These are phyloP conservation scores for Machimus atricapillus DNA, from an alignment of 2,888 invertebrate species.

Conservation along the genomic window DNA sequence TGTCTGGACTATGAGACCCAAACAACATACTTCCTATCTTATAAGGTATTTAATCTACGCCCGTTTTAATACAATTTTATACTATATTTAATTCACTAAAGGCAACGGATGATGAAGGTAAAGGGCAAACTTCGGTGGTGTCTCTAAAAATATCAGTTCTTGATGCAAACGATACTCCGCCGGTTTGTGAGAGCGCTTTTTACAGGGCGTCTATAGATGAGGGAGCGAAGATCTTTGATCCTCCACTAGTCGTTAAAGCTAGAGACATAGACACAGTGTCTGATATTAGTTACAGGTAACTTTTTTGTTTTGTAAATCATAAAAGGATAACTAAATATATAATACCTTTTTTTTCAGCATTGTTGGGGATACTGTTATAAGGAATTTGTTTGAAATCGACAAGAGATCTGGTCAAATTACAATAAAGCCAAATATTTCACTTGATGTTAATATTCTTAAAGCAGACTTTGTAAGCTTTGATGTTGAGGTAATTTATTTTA, in stretches of 20 bases:
- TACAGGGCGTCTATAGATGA: conserved; percentile 87
- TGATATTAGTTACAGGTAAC: conserved; percentile 71
- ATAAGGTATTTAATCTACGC: conserved; percentile 69
- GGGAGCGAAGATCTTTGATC: conserved; percentile 83
- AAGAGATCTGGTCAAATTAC: conserved; percentile 59
- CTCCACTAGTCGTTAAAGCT: conserved; percentile 76
- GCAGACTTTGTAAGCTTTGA: conserved; percentile 59
- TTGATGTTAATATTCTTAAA: conserved; percentile 60
- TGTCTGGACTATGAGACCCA: conserved; percentile 88
- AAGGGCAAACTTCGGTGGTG: conserved; percentile 79
- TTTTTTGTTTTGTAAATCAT: neutral
- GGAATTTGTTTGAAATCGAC: conserved; percentile 59
- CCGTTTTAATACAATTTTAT: conserved; percentile 43
- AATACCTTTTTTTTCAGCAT: conserved; percentile 52
- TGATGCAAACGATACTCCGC: conserved; percentile 90
- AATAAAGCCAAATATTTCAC: conserved; percentile 57
- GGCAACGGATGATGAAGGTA: conserved; percentile 86
- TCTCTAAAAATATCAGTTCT: conserved; percentile 79
- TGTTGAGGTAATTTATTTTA: conserved; percentile 54
- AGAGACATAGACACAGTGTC: conserved; percentile 83
- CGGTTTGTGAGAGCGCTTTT: conserved; percentile 77
- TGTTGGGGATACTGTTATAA: conserved; percentile 57
- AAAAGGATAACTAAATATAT: neutral
- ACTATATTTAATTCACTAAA: conserved; percentile 54
- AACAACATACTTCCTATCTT: conserved; percentile 81